Evolutionary conservation across 2,113 vertebrate species (phyloP).

Genomic region (Dendrocopos noguchii): DNA sequence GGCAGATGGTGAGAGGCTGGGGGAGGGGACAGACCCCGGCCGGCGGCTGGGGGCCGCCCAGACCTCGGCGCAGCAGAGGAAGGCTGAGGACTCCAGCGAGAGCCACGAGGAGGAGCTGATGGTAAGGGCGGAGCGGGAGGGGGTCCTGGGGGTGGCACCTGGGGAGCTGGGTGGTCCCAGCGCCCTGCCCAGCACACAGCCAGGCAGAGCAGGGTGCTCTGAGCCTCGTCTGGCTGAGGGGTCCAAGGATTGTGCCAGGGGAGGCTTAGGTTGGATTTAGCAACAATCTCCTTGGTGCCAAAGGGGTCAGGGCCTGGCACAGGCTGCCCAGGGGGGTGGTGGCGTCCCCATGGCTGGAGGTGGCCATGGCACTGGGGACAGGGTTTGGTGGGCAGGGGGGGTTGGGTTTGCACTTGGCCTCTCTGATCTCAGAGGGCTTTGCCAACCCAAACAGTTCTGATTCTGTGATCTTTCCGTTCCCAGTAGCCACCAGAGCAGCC

Average conservation of each 20-base stretch:
- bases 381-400: too few species aligned
- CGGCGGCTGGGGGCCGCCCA: constrained; percentile 66
- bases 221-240: background rate
- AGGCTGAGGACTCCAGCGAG: constrained; percentile 88
- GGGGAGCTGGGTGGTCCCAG: rapidly evolving
- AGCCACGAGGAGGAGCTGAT: constrained; percentile 88
- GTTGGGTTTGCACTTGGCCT: too few species aligned
- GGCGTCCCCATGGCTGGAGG: too few species aligned
- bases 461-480: background rate
- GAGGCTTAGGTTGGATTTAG: too few species aligned
- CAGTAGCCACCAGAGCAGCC: background rate
- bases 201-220: background rate
- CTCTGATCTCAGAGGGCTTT: too few species aligned
- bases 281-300: too few species aligned
- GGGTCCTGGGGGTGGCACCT: rapidly evolving
- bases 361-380: too few species aligned
- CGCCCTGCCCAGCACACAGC: rapidly evolving
- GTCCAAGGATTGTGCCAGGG: background rate
- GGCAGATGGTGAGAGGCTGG: constrained; percentile 88
- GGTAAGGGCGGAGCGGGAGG: constrained; percentile 60
- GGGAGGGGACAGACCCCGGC: constrained; percentile 83
- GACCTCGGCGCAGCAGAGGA: constrained; percentile 71
- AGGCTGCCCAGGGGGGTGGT: too few species aligned
- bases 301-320: too few species aligned
- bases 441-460: too few species aligned